Conservation (phyloP, 2,797 vertebrate genomes). For the Poecilia wingei region DNA sequence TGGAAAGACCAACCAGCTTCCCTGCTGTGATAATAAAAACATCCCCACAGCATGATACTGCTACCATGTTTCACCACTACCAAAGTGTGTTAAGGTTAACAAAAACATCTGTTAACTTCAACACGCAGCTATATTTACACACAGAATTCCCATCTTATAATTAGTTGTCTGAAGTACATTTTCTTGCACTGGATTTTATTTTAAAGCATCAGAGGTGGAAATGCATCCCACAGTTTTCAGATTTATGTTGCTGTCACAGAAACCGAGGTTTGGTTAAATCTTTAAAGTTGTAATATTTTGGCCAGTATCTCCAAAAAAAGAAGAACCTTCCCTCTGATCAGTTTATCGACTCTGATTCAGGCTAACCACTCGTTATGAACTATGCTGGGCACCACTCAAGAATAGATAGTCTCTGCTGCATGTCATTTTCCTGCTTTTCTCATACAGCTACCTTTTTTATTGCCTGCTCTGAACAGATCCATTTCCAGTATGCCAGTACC, state of each 20-base stretch:
- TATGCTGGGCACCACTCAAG: neutral
- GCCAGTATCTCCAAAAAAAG: neutral
- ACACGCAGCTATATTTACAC: neutral
- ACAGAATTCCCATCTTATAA: neutral
- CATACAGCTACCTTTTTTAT: slow-evolving; percentile 12
- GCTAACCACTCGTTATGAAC: neutral
- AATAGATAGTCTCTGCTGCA: slow-evolving; percentile 1
- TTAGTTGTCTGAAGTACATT: neutral
- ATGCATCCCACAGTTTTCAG: neutral
- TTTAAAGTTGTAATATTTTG: neutral
- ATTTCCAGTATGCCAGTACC: slow-evolving; percentile 29
- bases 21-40: neutral
- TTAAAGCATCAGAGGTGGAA: neutral
- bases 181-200: neutral
- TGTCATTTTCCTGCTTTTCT: neutral
- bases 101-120: neutral
- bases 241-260: neutral
- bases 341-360: neutral
- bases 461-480: slow-evolving; percentile 22
- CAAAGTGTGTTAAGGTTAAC: neutral
- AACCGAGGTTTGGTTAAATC: neutral
- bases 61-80: neutral
- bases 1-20: neutral
- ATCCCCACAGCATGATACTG: neutral
- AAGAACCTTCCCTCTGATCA: neutral